Base-by-base conservation (phyloP, 2,113 vertebrate genomes). In the Cinclus cinclus region DNA sequence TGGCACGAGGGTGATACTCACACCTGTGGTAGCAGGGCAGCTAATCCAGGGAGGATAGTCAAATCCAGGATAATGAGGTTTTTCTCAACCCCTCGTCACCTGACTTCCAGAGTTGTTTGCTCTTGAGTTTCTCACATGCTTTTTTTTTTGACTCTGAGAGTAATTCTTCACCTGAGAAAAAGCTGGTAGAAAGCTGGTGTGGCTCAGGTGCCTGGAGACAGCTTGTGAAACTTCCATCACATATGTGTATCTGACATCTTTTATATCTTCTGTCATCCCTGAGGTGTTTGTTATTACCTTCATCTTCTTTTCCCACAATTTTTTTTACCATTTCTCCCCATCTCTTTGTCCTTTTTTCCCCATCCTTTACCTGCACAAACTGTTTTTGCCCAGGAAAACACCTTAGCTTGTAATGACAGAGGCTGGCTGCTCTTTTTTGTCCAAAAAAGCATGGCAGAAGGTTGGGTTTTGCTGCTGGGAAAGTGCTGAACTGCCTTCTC, bases 91-190 rank as follows among this genome's bases (percentile, higher is more conserved):
- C 12, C 3, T 60, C 30, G 2, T 11, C 47, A 21, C 73, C 53
- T 60, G 87, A 13, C 9, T 83, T 44, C 24, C 24, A 30, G 55
- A 56, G 11, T 10, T 78, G 19, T 64, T 58, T 65, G 33, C 20
- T 11, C 14, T 79, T 0, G 2, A 21, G 56, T 71, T 73, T 75
- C 37, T 59, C 19, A 12, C 0, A 0, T 41, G 30, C 19, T n/a
- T 81, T 67, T 37, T 37, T 37, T 47, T 52, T 42, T 14, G 23
- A 31, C 23, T 25, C n/a, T 68, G 44, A 4, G 23, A 46, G 46
- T 60, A n/a, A n/a, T 37, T 28, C 25, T 67, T 9, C 11, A 15
- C 44, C 77, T 24, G 65, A 87, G 62, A 68, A 75, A 13, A 47
- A 78, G 60, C 42, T 53, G 59, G 10, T 80, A 53, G 53, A 24